Base-by-base conservation (phyloP, 2,113 vertebrate genomes). In the Colossoma macropomum region DNA sequence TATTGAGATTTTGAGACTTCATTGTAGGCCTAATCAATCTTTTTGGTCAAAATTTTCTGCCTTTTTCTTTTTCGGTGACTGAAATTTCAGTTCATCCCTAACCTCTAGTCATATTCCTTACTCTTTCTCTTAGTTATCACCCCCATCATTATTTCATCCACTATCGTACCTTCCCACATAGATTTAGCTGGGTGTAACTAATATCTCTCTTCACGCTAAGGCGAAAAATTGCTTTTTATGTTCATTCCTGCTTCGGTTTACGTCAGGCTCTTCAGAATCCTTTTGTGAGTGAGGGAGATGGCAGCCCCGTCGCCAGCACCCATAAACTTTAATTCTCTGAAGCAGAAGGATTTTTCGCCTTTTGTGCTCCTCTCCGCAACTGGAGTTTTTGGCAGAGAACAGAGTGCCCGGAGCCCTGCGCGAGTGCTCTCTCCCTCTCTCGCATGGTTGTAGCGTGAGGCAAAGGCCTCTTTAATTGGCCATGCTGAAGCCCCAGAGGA, bases 241-340 rank as follows among this genome's bases (percentile, higher is more conserved):
- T 90, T 80, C 80, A 72, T 41, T 85, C 69, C 86, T 86, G 87
- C 85, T 81, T 76, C 15, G 23, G 78, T 80, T 87, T 84, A 91
- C 77, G 82, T 92, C 90, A 91, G 72, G 19, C 63, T 79, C 81
- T 70, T 75, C 75, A 86, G 75, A 86, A 89, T 86, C 84, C 85
- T 59, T 86, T 86, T 88, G 75, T 87, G 84, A 87, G 68, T 25
- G 34, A 80, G 50, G 72, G 83, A 85, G 63, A 63, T 52, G 76
- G 87, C 28, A 62, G 83, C 25, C 54, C 74, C 34, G 72, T 74
- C 79, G 78, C 84, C 80, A 80, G 77, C 1, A 19, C 70, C 87
- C 76, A 89, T 91, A 91, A 91, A 91, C 41, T 87, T 85, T 86
- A 86, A 90, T 91, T 84, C 76, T 85, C 70, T 83, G 34, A 86